A percentile compares a stretch with the other conserved stretches of the same genome.
phyloP scores from a whole-genome alignment of 2,888 invertebrate species.

The Tiliacea aurago region DNA sequence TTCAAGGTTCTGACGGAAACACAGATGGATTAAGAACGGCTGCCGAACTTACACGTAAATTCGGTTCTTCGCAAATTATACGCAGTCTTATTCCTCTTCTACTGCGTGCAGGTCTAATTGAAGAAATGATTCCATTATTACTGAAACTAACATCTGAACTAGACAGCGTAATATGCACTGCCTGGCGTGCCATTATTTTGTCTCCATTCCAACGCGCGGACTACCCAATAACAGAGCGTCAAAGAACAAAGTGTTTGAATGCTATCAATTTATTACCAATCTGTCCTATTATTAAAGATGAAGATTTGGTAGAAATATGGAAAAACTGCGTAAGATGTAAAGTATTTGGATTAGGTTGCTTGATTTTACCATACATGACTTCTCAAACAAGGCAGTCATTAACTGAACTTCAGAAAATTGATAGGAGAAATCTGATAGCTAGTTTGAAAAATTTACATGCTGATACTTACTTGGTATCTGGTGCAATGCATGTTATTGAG shows the following conservation, averaged over 20 bases:
- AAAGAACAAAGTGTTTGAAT: slow-evolving; percentile 84
- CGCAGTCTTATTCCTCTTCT: slow-evolving; percentile 79
- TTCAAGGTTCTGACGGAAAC: slow-evolving; percentile 80
- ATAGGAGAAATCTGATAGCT: slow-evolving; percentile 84
- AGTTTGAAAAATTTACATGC: slow-evolving; percentile 86
- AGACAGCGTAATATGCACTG: slow-evolving; percentile 79
- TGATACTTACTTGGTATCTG: slow-evolving; percentile 86
- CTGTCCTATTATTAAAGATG: slow-evolving; percentile 85
- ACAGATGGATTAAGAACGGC: slow-evolving; percentile 81
- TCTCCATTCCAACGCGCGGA: slow-evolving; percentile 87
- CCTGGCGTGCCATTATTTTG: slow-evolving; percentile 85
- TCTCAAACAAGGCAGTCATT: slow-evolving; percentile 80
- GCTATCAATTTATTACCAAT: slow-evolving; percentile 85
- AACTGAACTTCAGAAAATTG: slow-evolving; percentile 84
- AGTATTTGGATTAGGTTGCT: slow-evolving; percentile 84
- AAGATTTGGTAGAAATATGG: slow-evolving; percentile 87
- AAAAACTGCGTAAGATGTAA: slow-evolving; percentile 86
- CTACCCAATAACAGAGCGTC: slow-evolving; percentile 87
- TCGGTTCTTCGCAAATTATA: slow-evolving; percentile 77
- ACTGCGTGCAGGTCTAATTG: slow-evolving; percentile 78
- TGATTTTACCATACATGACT: slow-evolving; percentile 87
- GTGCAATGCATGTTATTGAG: slow-evolving; percentile 87
- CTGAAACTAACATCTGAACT: slow-evolving; percentile 79
- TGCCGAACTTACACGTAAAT: slow-evolving; percentile 79
- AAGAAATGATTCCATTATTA: slow-evolving; percentile 84